Evolutionary conservation across 2,113 vertebrate species (phyloP).

Genomic region (Camelus bactrianus): DNA sequence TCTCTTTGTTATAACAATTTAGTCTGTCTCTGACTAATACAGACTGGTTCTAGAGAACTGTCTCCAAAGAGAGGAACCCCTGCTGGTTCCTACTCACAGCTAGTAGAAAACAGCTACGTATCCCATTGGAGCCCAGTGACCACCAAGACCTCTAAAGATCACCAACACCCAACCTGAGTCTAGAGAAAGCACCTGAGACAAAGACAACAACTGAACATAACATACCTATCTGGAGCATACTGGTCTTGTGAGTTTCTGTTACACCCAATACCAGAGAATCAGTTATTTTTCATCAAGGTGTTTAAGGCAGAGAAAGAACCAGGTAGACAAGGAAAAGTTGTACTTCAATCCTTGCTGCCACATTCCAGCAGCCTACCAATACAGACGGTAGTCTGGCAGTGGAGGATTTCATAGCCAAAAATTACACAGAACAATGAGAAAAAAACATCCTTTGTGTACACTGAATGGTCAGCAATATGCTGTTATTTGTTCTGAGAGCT

Average conservation of each 20-base stretch:
- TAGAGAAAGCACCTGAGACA: neutral
- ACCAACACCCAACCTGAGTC: neutral
- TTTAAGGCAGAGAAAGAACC: neutral
- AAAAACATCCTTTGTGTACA: conserved; percentile 12
- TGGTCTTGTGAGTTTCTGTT: neutral
- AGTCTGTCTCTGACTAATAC: neutral
- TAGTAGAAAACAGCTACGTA: neutral
- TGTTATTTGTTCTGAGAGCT: conserved; percentile 57
- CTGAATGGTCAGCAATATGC: conserved; percentile 45
- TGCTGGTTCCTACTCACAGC: neutral
- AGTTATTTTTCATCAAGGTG: neutral
- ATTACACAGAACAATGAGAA: conserved; percentile 49
- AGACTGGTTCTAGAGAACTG: neutral
- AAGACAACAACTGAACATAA: neutral
- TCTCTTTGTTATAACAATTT: neutral
- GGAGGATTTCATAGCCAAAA: conserved; percentile 53
- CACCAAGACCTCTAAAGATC: neutral
- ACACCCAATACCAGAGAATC: neutral
- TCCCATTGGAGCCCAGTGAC: neutral
- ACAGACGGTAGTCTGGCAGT: neutral
- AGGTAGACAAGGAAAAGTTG: neutral
- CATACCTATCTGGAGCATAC: too few species aligned
- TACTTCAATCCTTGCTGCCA: neutral
- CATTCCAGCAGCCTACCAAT: neutral
- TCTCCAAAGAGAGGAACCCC: neutral